Conservation (phyloP, 2,888 invertebrate species). For the Dicycla oo region DNA sequence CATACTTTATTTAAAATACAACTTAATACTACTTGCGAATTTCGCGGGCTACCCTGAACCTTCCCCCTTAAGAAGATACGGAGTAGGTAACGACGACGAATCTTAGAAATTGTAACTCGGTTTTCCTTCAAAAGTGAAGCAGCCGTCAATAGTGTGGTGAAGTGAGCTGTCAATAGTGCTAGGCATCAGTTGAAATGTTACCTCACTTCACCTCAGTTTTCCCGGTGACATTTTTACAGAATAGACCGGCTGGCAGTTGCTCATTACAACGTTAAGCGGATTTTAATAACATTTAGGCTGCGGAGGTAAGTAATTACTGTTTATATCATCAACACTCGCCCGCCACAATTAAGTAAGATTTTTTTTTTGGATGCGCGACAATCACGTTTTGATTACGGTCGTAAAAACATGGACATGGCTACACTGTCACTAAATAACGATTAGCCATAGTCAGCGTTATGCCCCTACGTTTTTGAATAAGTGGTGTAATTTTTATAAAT, state of each 20-base stretch:
- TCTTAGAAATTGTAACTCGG: constrained; percentile 66
- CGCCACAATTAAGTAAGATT: constrained; percentile 87
- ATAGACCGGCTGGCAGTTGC: constrained; percentile 35
- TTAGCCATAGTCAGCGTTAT: constrained; percentile 72
- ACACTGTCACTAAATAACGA: constrained; percentile 77
- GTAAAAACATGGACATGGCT: constrained; percentile 82
- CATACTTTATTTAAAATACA: too few relatives aligned
- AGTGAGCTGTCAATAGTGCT: not conserved
- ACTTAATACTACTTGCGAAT: too few relatives aligned
- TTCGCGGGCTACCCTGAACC: too few relatives aligned
- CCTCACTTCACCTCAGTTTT: not conserved
- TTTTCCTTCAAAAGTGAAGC: constrained; percentile 59
- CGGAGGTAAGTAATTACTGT: constrained; percentile 86
- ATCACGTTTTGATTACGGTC: constrained; percentile 87
- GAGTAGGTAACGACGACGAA: constrained; percentile 37
- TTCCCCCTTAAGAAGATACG: not conserved
- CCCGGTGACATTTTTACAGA: not conserved
- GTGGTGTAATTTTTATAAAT: constrained; percentile 65
- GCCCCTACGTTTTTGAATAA: constrained; percentile 65
- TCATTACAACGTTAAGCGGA: constrained; percentile 83
- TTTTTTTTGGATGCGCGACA: constrained; percentile 87
- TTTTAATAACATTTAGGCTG: constrained; percentile 88
- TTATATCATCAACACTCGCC: constrained; percentile 88
- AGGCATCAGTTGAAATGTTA: not conserved
- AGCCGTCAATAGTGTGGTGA: not conserved